These are phyloP conservation scores for Grammomys dolichurus DNA, from an alignment of 2,113 vertebrate genomes.

Conservation along the genomic window DNA sequence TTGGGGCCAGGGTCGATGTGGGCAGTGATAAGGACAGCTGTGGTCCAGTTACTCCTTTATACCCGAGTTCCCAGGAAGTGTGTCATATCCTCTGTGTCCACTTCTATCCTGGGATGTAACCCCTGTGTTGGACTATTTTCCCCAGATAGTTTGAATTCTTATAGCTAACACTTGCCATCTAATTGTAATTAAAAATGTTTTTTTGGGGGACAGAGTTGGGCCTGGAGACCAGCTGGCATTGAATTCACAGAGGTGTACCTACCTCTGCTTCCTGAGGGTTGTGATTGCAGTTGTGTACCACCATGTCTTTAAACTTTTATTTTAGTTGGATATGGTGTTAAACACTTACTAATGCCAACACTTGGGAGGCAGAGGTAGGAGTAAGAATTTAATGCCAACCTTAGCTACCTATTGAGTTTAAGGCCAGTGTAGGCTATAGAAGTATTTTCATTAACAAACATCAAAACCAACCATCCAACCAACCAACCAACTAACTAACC, in stretches of 20 bases:
- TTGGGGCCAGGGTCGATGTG: not conserved
- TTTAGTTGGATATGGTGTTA: not conserved
- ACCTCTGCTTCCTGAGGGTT: not conserved
- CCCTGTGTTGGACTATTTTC: not conserved
- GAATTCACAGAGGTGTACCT: not conserved
- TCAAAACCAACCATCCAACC: not conserved
- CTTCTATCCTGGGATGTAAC: not conserved
- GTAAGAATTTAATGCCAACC: not conserved
- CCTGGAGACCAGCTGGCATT: not conserved
- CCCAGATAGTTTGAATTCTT: not conserved
- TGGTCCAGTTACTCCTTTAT: not conserved
- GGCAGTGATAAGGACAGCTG: not conserved
- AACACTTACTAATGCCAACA: not conserved
- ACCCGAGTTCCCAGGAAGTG: not conserved
- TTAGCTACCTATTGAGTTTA: not conserved
- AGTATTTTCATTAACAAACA: not conserved
- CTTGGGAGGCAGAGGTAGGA: not conserved
- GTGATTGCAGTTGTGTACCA: not conserved
- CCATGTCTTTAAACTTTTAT: not conserved
- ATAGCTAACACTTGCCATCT: slow-evolving; percentile 31
- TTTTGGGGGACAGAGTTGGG: not conserved
- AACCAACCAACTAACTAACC: not conserved
- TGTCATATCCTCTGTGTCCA: not conserved
- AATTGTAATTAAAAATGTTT: not conserved
- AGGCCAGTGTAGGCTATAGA: not conserved